A percentile compares a stretch with the other conserved stretches of the same genome.
These are phyloP conservation scores for Pitangus sulphuratus DNA, from an alignment of 2,797 vertebrate genomes.

Conservation along the genomic window DNA sequence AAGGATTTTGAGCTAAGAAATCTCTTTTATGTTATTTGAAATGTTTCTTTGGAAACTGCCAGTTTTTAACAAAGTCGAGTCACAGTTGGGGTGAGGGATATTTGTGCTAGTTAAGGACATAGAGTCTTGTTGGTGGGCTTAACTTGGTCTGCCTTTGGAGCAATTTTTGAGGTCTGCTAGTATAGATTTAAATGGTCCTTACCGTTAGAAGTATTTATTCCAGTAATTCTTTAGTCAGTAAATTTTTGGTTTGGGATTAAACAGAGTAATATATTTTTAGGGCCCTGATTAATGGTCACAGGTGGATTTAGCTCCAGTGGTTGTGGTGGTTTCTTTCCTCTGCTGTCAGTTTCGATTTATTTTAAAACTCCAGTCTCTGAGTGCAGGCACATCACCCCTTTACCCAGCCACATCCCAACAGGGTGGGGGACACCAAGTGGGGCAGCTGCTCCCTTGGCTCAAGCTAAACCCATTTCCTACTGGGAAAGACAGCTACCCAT, in stretches of 20 bases:
- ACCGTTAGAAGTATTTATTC: background rate
- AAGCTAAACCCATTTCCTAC: background rate
- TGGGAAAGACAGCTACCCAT: background rate
- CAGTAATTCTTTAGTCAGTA: background rate
- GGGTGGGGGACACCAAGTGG: background rate
- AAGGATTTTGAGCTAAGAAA: slow-evolving; percentile 11
- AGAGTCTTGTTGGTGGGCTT: background rate
- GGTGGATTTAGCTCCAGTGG: slow-evolving; percentile 39
- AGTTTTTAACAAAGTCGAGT: background rate
- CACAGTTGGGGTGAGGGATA: background rate
- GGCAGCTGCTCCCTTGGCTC: background rate
- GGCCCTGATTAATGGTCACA: slow-evolving; percentile 37
- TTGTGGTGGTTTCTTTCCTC: background rate
- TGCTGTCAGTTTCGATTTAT: slow-evolving; percentile 24
- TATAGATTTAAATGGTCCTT: slow-evolving; percentile 9
- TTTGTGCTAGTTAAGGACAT: background rate
- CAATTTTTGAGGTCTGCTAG: background rate
- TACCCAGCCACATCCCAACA: fast-evolving
- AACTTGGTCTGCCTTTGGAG: background rate
- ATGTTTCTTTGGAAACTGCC: background rate
- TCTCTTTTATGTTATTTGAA: background rate
- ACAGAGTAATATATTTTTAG: slow-evolving; percentile 48
- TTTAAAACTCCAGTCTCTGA: background rate
- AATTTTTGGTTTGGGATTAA: slow-evolving; percentile 34
- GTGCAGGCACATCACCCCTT: background rate